A percentile compares a stretch with the other conserved stretches of the same genome.
phyloP scores from a whole-genome alignment of 2,888 invertebrate species.

The Nomada goodeniana region DNA sequence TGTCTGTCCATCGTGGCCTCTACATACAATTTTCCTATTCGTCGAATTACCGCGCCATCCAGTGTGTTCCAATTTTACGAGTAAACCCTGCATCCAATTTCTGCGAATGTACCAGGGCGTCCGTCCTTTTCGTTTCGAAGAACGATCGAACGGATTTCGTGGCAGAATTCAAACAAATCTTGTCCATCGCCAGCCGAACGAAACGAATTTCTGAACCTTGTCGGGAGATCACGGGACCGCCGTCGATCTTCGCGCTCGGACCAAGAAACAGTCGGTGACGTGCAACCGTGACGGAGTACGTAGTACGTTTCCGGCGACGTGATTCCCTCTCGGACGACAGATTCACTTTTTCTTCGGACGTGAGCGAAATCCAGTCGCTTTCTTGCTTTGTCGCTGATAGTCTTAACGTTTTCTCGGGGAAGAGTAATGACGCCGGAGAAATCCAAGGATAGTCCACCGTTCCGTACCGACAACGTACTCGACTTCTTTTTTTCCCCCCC shows the following conservation, averaged over 20 bases:
- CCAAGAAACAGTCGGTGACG: constrained; percentile 38
- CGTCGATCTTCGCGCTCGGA: constrained; percentile 31
- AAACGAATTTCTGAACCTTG: constrained; percentile 64
- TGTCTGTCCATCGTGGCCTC: constrained; percentile 1
- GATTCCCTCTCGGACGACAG: constrained; percentile 42
- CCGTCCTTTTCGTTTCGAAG: constrained; percentile 30
- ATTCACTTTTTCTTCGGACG: constrained; percentile 44
- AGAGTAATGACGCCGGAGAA: constrained; percentile 3
- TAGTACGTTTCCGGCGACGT: constrained; percentile 33
- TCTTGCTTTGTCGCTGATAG: constrained; percentile 5
- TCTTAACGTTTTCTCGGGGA: constrained; percentile 8
- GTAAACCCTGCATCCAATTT: constrained; percentile 70
- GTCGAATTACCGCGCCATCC: constrained; percentile 34
- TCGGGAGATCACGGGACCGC: constrained; percentile 33
- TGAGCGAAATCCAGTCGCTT: constrained; percentile 29
- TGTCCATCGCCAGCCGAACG: constrained; percentile 62
- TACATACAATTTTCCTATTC: constrained; percentile 16
- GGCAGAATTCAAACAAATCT: constrained; percentile 68
- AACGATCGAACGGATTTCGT: constrained; percentile 61
- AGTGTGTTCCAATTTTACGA: constrained; percentile 55
- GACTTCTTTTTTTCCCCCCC: not conserved
- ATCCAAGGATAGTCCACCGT: not conserved
- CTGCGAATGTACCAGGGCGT: constrained; percentile 23
- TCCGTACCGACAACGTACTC: not conserved
- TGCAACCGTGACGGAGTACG: constrained; percentile 36